phyloP scores from a whole-genome alignment of 2,113 vertebrate species.

The Cygnus atratus region DNA sequence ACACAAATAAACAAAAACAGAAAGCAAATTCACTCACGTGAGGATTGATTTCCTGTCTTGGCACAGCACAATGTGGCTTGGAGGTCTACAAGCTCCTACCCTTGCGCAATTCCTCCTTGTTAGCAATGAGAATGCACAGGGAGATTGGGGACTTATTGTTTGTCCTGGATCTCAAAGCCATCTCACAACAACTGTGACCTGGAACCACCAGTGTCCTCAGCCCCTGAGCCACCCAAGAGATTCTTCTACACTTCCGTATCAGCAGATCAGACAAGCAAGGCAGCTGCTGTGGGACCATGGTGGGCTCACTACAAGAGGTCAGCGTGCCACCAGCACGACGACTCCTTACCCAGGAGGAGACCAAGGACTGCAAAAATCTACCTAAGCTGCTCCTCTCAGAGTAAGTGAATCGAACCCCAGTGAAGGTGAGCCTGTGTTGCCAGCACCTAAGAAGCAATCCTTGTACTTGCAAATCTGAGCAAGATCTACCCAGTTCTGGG shows the following conservation, averaged over 20 bases:
- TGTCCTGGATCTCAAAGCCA: not conserved
- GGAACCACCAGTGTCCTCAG: not conserved
- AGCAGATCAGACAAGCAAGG: not conserved
- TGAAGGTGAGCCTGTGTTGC: not conserved
- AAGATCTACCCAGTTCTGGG: not conserved
- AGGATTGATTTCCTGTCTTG: not conserved
- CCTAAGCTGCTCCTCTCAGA: not conserved
- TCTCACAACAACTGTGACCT: not conserved
- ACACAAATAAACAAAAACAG: conserved; percentile 15
- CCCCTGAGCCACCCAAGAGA: not conserved
- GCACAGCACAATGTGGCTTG: not conserved
- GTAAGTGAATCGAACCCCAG: not conserved
- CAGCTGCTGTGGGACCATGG: not conserved
- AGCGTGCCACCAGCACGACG: not conserved
- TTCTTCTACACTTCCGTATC: not conserved
- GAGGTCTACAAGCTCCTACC: not conserved
- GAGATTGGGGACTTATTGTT: not conserved
- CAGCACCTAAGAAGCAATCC: not conserved
- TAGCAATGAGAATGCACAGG: not conserved
- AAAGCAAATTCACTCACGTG: not conserved
- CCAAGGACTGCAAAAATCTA: not conserved
- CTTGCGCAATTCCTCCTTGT: not conserved
- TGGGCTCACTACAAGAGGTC: not conserved
- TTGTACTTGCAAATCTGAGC: not conserved
- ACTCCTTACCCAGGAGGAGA: not conserved